phyloP scores from a whole-genome alignment of 2,888 invertebrate genomes.

The Busseola fusca region DNA sequence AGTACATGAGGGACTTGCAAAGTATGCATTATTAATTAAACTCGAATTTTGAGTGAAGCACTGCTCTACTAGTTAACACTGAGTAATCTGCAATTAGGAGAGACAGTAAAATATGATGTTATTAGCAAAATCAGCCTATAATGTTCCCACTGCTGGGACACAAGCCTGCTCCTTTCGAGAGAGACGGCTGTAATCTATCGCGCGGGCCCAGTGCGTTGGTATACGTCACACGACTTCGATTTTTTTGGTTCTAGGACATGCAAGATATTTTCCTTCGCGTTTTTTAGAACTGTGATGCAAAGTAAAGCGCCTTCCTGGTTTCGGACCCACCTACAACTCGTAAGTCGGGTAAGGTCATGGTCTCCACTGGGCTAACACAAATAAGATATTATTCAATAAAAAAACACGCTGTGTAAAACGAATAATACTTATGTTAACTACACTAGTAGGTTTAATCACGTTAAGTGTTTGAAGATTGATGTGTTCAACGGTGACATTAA shows the following conservation, averaged over 20 bases:
- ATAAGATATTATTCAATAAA: not conserved
- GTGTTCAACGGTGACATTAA: conserved; percentile 26
- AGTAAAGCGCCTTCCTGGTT: not conserved
- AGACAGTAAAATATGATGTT: not conserved
- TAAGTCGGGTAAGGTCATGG: not conserved
- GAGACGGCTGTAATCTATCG: not conserved
- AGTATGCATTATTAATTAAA: not conserved
- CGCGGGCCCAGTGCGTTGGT: not conserved
- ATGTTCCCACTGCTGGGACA: not conserved
- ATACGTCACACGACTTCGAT: not conserved
- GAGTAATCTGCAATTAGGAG: not conserved
- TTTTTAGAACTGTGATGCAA: not conserved
- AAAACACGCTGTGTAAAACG: not conserved
- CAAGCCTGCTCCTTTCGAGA: not conserved
- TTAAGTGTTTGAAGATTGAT: conserved; percentile 41
- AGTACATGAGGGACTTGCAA: not conserved
- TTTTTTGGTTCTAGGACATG: not conserved
- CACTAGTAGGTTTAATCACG: conserved; percentile 8
- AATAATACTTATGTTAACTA: not conserved
- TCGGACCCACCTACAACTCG: not conserved
- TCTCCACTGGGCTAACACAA: not conserved
- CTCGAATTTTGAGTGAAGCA: not conserved
- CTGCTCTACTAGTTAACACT: not conserved
- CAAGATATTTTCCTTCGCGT: not conserved
- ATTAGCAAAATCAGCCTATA: not conserved